Conservation (phyloP, 2,113 vertebrate genomes). For the Xiphophorus couchianus region DNA sequence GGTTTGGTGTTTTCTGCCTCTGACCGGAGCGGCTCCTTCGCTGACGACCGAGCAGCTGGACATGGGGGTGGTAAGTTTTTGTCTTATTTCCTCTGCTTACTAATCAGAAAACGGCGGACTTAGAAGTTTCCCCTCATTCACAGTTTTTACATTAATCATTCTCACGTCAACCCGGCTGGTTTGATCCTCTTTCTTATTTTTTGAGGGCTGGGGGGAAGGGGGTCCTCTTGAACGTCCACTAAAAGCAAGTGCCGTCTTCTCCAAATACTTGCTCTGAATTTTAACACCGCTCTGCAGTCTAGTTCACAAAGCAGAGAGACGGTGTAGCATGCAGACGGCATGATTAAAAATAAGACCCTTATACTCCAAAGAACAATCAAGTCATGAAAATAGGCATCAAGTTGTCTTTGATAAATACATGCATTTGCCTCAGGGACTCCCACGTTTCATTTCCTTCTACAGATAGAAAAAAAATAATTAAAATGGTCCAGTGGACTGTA, state of each 20-base stretch:
- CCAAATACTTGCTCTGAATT: conserved; percentile 63
- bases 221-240: conserved; percentile 24
- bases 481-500: conserved; percentile 1
- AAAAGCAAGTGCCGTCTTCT: conserved; percentile 36
- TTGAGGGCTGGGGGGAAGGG: background rate
- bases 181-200: background rate
- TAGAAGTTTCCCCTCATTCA: conserved; percentile 11
- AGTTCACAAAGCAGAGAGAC: background rate
- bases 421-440: background rate
- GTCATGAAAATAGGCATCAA: background rate
- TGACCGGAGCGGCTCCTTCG: conserved; percentile 77
- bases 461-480: background rate
- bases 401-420: conserved; percentile 6
- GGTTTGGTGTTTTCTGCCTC: conserved; percentile 66
- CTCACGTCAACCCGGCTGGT: no score
- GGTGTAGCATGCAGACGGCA: background rate
- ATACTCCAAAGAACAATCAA: background rate
- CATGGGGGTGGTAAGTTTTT: conserved; percentile 89
- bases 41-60: conserved; percentile 83
- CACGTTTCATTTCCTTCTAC: background rate
- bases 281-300: conserved; percentile 64
- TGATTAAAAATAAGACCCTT: background rate
- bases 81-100: background rate
- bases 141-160: background rate
- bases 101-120: background rate